A percentile compares a stretch with the other conserved stretches of the same genome.
These are phyloP conservation scores for Ladona fulva DNA, from an alignment of 1,140 invertebrate genomes.

Conservation along the genomic window DNA sequence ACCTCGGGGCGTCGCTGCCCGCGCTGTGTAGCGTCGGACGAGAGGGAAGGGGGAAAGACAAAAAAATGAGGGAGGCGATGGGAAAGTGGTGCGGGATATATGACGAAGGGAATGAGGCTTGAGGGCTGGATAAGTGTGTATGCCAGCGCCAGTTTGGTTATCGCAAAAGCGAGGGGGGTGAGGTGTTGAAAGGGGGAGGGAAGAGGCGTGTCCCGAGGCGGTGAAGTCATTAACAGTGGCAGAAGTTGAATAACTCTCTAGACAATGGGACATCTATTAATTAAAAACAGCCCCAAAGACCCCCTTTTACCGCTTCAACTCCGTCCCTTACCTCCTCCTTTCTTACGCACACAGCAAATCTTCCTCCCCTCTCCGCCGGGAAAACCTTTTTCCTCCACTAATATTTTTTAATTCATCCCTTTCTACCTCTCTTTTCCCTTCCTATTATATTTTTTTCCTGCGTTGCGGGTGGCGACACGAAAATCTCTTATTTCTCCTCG, in stretches of 20 bases:
- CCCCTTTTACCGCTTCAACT: not conserved
- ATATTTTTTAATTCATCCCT: not conserved
- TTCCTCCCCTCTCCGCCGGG: not conserved
- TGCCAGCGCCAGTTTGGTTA: no score
- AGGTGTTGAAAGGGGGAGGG: not conserved
- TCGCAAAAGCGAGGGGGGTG: no score
- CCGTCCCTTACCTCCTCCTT: not conserved
- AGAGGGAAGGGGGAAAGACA: no score
- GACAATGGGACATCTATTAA: conserved; percentile 9
- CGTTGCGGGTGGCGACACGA: not conserved
- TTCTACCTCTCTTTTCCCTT: not conserved
- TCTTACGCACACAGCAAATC: not conserved
- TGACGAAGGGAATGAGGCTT: no score
- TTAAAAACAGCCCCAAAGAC: not conserved
- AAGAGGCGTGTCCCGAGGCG: not conserved
- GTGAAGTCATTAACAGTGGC: conserved; percentile 4
- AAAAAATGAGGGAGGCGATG: no score
- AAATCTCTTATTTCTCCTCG: no score
- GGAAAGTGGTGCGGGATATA: no score
- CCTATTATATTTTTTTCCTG: not conserved
- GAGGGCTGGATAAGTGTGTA: no score
- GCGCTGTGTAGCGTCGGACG: no score
- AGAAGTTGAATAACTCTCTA: conserved; percentile 7
- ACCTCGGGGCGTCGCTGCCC: no score
- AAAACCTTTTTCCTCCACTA: not conserved